Evolutionary conservation across 2,113 vertebrate species (phyloP).

Genomic region (Brachyistius frenatus): DNA sequence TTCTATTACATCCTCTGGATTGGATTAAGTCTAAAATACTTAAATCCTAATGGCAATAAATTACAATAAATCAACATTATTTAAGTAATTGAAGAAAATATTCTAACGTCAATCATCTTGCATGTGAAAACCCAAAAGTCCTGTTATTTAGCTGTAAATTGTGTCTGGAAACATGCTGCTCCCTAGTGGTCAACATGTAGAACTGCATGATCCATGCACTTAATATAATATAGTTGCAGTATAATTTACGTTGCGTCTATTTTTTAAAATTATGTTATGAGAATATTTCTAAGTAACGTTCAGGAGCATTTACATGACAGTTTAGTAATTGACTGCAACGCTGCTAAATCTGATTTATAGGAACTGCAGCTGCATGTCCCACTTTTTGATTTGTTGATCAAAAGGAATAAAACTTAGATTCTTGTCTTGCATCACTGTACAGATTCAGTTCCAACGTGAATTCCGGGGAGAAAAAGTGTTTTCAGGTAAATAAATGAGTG

Average conservation of each 20-base stretch:
- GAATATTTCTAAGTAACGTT: background rate
- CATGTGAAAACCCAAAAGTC: background rate
- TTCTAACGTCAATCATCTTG: background rate
- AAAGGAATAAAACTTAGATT: too few species aligned
- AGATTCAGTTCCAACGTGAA: too few species aligned
- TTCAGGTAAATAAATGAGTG: too few species aligned
- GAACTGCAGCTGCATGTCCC: too few species aligned
- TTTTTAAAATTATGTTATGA: background rate
- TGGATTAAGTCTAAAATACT: background rate
- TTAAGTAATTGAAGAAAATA: background rate
- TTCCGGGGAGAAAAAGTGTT: too few species aligned
- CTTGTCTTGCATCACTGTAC: too few species aligned
- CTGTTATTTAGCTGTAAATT: background rate
- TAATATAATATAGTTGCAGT: too few species aligned
- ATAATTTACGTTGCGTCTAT: background rate
- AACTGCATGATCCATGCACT: conserved; percentile 12
- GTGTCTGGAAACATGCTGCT: conserved; percentile 20
- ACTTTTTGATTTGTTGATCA: too few species aligned
- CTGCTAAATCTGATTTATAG: too few species aligned
- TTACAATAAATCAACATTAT: too few species aligned
- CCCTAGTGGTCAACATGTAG: conserved; percentile 40
- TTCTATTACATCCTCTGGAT: background rate
- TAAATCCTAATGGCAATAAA: background rate
- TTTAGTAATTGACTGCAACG: too few species aligned
- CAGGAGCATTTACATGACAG: too few species aligned